These are phyloP conservation scores for Acanthosepion lycidas DNA, from an alignment of 2,888 invertebrate genomes.

Conservation along the genomic window DNA sequence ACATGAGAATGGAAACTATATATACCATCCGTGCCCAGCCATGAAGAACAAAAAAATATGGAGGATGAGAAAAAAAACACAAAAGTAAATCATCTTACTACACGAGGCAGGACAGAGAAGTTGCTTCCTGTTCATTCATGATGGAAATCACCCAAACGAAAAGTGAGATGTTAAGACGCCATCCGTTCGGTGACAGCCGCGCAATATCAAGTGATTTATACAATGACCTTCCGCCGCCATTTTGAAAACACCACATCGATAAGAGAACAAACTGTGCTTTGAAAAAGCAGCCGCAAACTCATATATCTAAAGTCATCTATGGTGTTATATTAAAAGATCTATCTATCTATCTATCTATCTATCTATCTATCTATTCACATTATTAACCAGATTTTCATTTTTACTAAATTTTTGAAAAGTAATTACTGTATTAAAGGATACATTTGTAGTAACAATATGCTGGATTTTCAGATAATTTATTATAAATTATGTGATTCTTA, in stretches of 20 bases:
- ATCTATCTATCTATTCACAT: neutral
- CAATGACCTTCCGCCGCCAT: neutral
- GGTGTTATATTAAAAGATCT: neutral
- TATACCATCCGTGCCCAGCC: neutral
- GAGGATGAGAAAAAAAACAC: neutral
- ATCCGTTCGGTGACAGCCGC: constrained; percentile 1
- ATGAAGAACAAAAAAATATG: neutral
- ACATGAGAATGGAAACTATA: neutral
- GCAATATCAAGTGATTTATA: constrained; percentile 23
- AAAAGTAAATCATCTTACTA: neutral
- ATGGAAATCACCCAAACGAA: neutral
- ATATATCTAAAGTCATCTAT: neutral
- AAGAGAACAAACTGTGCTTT: neutral
- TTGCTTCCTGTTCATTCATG: neutral
- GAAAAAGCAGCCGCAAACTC: neutral
- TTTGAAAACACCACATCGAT: neutral
- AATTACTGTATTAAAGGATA: too few relatives aligned
- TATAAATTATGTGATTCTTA: too few relatives aligned
- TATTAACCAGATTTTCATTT: too few relatives aligned
- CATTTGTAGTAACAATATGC: too few relatives aligned
- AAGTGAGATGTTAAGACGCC: constrained; percentile 9
- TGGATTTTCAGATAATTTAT: too few relatives aligned
- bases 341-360: neutral
- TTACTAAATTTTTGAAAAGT: too few relatives aligned
- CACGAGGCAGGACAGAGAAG: neutral